A percentile compares a stretch with the other conserved stretches of the same genome.
These are phyloP conservation scores for Frieseomelitta varia DNA, from an alignment of 1,140 invertebrate genomes.

Conservation along the genomic window DNA sequence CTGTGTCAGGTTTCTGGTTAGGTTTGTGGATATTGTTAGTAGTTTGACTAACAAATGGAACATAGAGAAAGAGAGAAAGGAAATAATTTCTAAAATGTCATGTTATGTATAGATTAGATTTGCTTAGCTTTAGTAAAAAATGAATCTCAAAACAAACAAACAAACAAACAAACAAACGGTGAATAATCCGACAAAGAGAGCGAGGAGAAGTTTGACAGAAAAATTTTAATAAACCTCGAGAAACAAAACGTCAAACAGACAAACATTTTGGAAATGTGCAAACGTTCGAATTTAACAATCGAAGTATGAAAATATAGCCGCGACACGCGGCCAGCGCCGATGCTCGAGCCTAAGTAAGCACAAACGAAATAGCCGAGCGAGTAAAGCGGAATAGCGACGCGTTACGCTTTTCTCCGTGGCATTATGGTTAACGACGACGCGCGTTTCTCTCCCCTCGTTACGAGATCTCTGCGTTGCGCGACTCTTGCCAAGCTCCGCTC, in stretches of 20 bases:
- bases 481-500: slow-evolving; percentile 42
- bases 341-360: too few relatives aligned
- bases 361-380: neutral
- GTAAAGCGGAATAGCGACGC: slow-evolving; percentile 34
- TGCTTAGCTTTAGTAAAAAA: too few relatives aligned
- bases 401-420: slow-evolving; percentile 49
- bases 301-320: too few relatives aligned
- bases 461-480: slow-evolving; percentile 9
- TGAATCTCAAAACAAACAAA: neutral
- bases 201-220: neutral
- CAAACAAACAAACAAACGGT: neutral
- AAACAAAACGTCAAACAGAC: too few relatives aligned
- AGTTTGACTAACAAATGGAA: neutral
- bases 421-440: slow-evolving; percentile 51
- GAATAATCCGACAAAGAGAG: neutral
- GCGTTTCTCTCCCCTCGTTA: slow-evolving; percentile 27
- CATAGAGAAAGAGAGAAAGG: neutral
- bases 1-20: neutral
- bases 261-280: too few relatives aligned
- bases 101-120: too few relatives aligned
- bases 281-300: too few relatives aligned
- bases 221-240: too few relatives aligned
- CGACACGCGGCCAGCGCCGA: too few relatives aligned
- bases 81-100: too few relatives aligned
- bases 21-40: neutral